Percentiles rank a stretch among this genome's conserved stretches.
Evolutionary conservation across 1,140 invertebrate genomes (phyloP).

Genomic region (Pseudomyrmex gracilis): DNA sequence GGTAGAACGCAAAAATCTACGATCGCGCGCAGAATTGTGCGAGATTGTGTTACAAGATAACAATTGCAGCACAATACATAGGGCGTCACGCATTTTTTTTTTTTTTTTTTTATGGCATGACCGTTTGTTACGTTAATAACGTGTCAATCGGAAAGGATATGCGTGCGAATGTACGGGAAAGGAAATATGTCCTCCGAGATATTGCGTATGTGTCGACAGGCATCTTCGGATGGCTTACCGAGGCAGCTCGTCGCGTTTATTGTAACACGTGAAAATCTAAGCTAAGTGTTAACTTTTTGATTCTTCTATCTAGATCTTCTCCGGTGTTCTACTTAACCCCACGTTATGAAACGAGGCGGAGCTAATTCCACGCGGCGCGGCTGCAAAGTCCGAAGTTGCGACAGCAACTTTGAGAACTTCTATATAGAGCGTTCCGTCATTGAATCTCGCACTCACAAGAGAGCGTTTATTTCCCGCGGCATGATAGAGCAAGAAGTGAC

Average conservation of each 20-base stretch:
- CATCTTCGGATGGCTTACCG: conserved; percentile 48
- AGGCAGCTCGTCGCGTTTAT: conserved; percentile 59
- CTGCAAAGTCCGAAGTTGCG: conserved; percentile 49
- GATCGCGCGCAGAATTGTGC: neutral
- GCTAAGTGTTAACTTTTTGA: conserved; percentile 63
- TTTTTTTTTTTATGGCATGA: too few relatives aligned
- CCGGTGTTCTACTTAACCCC: conserved; percentile 35
- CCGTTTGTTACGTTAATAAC: conserved; percentile 29
- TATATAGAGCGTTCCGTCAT: conserved; percentile 43
- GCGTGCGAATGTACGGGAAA: conserved; percentile 45
- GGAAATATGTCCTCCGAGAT: conserved; percentile 49
- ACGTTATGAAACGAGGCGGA: conserved; percentile 18
- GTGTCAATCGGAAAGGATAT: conserved; percentile 64
- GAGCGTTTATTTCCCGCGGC: conserved; percentile 29
- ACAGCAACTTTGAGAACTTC: conserved; percentile 47
- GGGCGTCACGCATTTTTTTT: too few relatives aligned
- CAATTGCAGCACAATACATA: too few relatives aligned
- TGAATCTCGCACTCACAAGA: conserved; percentile 33
- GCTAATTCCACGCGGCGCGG: conserved; percentile 52
- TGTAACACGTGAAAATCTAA: conserved; percentile 60
- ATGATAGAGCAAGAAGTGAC: conserved; percentile 16
- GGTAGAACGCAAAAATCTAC: conserved; percentile 13
- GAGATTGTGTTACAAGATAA: conserved; percentile 19
- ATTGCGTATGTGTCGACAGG: conserved; percentile 61
- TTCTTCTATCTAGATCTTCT: conserved; percentile 46